phyloP scores from a whole-genome alignment of 2,888 invertebrate genomes.

The Erynnis tages region DNA sequence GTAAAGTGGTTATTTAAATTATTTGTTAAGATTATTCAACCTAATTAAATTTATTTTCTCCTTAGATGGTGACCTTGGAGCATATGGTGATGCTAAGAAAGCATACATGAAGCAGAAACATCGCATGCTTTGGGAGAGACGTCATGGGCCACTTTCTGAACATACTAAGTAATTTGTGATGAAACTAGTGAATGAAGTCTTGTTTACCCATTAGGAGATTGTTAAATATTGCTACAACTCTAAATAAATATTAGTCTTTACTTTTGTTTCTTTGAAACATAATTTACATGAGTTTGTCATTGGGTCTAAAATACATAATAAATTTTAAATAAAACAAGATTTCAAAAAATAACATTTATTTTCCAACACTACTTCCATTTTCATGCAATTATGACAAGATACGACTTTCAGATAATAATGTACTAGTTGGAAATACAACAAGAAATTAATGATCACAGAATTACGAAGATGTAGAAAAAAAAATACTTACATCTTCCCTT shows the following conservation, averaged over 20 bases:
- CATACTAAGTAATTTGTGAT: slow-evolving; percentile 49
- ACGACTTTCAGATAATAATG: slow-evolving; percentile 65
- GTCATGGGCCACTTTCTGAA: slow-evolving; percentile 86
- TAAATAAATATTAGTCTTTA: slow-evolving; percentile 17
- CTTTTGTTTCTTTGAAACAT: not conserved
- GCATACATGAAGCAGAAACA: slow-evolving; percentile 99
- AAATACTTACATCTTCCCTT: slow-evolving; percentile 66
- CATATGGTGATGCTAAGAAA: slow-evolving; percentile 84
- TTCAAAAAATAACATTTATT: slow-evolving; percentile 78
- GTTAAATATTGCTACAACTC: slow-evolving; percentile 16
- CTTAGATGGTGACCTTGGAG: slow-evolving; percentile 96
- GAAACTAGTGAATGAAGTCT: slow-evolving; percentile 10
- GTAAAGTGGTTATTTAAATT: too few species aligned
- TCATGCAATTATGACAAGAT: slow-evolving; percentile 75
- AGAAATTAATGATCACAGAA: slow-evolving; percentile 76
- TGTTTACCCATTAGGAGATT: slow-evolving; percentile 17
- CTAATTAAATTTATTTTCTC: too few species aligned
- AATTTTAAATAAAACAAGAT: slow-evolving; percentile 29
- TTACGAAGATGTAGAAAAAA: slow-evolving; percentile 69
- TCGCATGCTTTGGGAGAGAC: slow-evolving; percentile 97
- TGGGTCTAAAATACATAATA: too few species aligned
- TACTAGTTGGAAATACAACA: slow-evolving; percentile 69
- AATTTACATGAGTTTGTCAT: too few species aligned
- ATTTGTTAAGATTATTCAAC: too few species aligned
- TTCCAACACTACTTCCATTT: slow-evolving; percentile 72